Conservation (phyloP, 2,113 vertebrate genomes). For the Mormyrus lacerda region DNA sequence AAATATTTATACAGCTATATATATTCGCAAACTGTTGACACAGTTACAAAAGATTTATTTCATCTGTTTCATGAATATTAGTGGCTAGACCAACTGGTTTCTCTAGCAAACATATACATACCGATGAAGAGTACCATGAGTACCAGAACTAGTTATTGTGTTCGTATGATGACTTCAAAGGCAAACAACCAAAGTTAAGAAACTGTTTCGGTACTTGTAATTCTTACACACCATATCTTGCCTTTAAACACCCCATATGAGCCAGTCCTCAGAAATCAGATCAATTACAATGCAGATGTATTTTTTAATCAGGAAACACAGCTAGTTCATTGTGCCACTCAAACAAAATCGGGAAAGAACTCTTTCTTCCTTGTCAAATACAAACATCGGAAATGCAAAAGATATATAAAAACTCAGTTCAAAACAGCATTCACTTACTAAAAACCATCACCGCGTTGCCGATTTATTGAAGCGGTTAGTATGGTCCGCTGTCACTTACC, state of each 20-base stretch:
- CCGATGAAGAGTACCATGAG: not conserved
- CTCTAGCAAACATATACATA: not conserved
- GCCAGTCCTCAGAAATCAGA: not conserved
- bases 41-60: not conserved
- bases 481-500: slow-evolving; percentile 47
- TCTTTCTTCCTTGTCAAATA: not conserved
- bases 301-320: not conserved
- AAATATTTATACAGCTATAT: not conserved
- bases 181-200: not conserved
- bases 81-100: not conserved
- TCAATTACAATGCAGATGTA: not conserved
- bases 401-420: not conserved
- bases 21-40: not conserved
- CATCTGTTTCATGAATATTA: not conserved
- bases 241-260: not conserved
- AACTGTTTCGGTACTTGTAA: not conserved
- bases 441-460: slow-evolving; percentile 17
- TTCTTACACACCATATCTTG: not conserved
- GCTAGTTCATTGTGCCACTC: not conserved
- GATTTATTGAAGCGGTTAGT: not conserved
- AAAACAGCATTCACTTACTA: not conserved
- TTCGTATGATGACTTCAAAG: not conserved
- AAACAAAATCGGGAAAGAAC: not conserved
- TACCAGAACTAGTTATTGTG: not conserved
- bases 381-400: not conserved